Evolutionary conservation across 2,888 invertebrate genomes (phyloP).

Genomic region (Cataglyphis altisquamis): DNA sequence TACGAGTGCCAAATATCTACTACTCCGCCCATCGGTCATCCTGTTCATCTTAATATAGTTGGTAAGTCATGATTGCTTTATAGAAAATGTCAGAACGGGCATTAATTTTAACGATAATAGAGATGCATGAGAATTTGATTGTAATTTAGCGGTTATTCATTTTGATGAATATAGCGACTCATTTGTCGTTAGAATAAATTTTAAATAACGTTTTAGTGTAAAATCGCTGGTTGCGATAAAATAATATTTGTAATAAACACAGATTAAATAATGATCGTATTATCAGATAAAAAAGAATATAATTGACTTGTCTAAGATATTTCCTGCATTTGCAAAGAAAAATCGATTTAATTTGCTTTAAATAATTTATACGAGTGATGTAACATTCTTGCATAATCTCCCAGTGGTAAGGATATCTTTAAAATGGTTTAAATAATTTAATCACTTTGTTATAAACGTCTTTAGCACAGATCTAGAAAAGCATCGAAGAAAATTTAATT

Average conservation of each 20-base stretch:
- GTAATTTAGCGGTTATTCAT: not conserved
- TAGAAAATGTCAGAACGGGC: not conserved
- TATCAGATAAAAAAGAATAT: not conserved
- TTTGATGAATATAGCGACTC: not conserved
- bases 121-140: constrained; percentile 16
- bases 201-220: constrained; percentile 13
- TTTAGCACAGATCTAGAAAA: not conserved
- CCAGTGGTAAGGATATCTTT: not conserved
- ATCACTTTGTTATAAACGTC: constrained; percentile 10
- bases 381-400: not conserved
- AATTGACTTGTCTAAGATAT: not conserved
- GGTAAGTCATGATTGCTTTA: constrained; percentile 88
- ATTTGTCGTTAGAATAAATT: constrained; percentile 12
- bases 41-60: constrained; percentile 93
- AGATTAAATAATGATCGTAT: constrained; percentile 16
- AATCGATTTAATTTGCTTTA: constrained; percentile 9
- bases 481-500: constrained; percentile 9
- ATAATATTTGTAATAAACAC: not conserved
- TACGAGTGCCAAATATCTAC: constrained; percentile 97
- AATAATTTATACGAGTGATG: constrained; percentile 22
- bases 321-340: not conserved
- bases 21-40: constrained; percentile 94
- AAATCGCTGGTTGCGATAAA: not conserved
- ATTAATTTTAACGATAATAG: constrained; percentile 5
- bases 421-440: not conserved